Conservation (phyloP, 1,140 invertebrate species). For the Diploscapter pachys region DNA sequence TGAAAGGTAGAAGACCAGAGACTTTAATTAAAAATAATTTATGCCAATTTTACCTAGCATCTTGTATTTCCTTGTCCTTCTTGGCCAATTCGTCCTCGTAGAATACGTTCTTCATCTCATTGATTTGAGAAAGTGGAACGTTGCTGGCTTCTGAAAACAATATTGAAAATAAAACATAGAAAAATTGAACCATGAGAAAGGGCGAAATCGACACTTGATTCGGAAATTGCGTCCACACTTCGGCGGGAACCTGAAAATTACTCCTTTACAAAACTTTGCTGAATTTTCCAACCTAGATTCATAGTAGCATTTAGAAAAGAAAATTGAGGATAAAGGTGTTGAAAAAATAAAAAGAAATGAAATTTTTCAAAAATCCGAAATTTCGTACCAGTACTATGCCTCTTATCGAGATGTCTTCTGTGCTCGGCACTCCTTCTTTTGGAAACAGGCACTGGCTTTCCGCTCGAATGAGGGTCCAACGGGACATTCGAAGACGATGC, state of each 20-base stretch:
- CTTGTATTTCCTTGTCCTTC: conserved; percentile 48
- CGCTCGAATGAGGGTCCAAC: conserved; percentile 43
- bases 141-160: conserved; percentile 8
- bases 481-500: conserved; percentile 14
- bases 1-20: neutral
- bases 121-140: conserved; percentile 25
- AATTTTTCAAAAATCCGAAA: conserved; percentile 19
- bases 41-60: conserved; percentile 36
- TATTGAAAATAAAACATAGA: neutral
- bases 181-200: neutral
- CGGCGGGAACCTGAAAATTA: conserved; percentile 19
- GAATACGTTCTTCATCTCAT: conserved; percentile 45
- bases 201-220: conserved; percentile 19
- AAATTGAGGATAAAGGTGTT: too few species aligned
- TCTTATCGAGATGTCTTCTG: conserved; percentile 9
- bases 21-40: neutral
- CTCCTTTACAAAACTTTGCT: neutral
- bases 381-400: conserved; percentile 25
- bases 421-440: neutral
- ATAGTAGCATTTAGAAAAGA: too few species aligned
- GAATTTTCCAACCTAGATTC: too few species aligned
- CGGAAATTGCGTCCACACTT: conserved; percentile 15
- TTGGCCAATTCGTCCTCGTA: conserved; percentile 52
- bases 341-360: neutral
- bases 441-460: conserved; percentile 8